Percentiles rank a stretch among this genome's conserved stretches.
These are phyloP conservation scores for Lepidochrysops patricia DNA, from an alignment of 2,888 invertebrate genomes.

Conservation along the genomic window DNA sequence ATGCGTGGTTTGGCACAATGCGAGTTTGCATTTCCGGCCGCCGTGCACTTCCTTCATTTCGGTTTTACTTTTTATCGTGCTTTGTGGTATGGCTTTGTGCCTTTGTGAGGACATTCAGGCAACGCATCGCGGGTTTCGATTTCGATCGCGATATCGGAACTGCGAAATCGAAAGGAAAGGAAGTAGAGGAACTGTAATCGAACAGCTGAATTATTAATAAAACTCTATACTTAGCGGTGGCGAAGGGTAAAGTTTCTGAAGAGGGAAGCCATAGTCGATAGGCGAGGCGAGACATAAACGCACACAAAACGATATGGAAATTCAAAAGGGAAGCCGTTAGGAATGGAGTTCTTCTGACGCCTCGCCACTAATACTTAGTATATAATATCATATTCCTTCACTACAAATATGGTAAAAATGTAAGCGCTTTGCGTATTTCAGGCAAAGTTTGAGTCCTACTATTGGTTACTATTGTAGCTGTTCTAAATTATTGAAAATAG, in stretches of 20 bases:
- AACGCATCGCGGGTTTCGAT: slow-evolving; percentile 72
- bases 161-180: slow-evolving; percentile 64
- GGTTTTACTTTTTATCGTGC: slow-evolving; percentile 69
- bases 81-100: slow-evolving; percentile 62
- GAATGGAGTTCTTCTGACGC: too few relatives aligned
- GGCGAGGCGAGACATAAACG: too few relatives aligned
- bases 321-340: too few relatives aligned
- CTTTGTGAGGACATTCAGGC: slow-evolving; percentile 64
- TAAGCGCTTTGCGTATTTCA: neutral
- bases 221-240: too few relatives aligned
- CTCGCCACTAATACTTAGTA: too few relatives aligned
- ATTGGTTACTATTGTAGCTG: too few relatives aligned
- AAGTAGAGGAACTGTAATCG: slow-evolving; percentile 32
- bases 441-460: too few relatives aligned
- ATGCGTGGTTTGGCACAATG: slow-evolving; percentile 67
- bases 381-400: too few relatives aligned
- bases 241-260: too few relatives aligned
- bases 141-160: slow-evolving; percentile 71
- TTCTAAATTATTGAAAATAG: too few relatives aligned
- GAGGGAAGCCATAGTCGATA: too few relatives aligned
- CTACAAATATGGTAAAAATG: neutral
- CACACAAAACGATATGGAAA: too few relatives aligned
- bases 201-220: slow-evolving; percentile 4
- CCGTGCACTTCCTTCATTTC: slow-evolving; percentile 70
- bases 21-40: slow-evolving; percentile 72